These are phyloP conservation scores for Marmota monax DNA, from an alignment of 2,113 vertebrate genomes.

Conservation along the genomic window DNA sequence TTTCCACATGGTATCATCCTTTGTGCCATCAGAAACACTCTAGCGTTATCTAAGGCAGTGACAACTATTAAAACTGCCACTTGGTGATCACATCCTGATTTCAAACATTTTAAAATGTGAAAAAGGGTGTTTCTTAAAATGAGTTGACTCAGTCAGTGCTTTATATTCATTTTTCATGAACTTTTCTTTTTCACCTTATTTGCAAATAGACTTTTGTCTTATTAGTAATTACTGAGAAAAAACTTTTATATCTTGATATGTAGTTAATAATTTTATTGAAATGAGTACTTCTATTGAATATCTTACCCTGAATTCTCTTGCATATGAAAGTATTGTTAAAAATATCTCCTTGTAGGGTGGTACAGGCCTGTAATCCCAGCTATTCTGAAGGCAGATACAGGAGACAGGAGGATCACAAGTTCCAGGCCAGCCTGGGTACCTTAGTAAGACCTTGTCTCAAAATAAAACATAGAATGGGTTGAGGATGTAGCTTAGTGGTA, in stretches of 20 bases:
- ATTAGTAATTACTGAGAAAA: background rate
- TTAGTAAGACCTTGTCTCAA: background rate
- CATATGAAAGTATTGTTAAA: background rate
- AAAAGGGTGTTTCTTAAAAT: background rate
- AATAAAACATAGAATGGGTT: background rate
- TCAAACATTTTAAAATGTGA: constrained; percentile 3
- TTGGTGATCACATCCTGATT: background rate
- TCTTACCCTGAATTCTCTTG: background rate
- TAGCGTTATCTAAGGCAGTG: background rate
- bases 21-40: background rate
- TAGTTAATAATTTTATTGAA: constrained; percentile 16
- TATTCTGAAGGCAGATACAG: background rate
- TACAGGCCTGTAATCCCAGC: background rate
- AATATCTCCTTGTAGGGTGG: background rate
- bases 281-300: background rate
- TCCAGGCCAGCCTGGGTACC: background rate
- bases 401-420: background rate
- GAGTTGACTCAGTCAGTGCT: background rate
- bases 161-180: constrained; percentile 5
- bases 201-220: constrained; percentile 26
- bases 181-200: background rate
- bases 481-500: background rate
- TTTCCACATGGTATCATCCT: background rate
- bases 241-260: background rate
- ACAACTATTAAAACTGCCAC: background rate